Percentiles rank a stretch among this genome's conserved stretches.
These are phyloP conservation scores for Neogobius melanostomus DNA, from an alignment of 2,113 vertebrate species.

Conservation along the genomic window DNA sequence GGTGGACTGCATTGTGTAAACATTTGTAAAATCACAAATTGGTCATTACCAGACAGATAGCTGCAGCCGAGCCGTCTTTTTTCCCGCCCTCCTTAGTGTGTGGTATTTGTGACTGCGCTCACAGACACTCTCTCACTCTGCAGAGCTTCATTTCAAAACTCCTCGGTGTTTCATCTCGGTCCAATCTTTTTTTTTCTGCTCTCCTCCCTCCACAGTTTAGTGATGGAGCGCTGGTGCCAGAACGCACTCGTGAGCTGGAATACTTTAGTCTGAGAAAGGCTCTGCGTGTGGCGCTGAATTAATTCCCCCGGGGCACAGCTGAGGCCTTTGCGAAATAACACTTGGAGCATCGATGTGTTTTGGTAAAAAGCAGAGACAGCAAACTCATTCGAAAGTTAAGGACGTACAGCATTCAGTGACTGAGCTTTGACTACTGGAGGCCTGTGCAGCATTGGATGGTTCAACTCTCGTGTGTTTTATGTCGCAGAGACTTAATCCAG, in stretches of 20 bases:
- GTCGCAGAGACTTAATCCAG: too few species aligned
- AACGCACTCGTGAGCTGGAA: constrained; percentile 74
- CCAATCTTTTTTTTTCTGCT: constrained; percentile 44
- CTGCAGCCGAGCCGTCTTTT: background rate
- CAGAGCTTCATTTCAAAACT: constrained; percentile 67
- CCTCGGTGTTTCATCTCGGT: constrained; percentile 65
- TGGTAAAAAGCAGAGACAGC: too few species aligned
- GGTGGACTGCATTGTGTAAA: too few species aligned
- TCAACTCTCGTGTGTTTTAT: too few species aligned
- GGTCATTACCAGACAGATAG: too few species aligned
- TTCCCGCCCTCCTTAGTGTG: constrained; percentile 42
- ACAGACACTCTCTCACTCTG: constrained; percentile 57
- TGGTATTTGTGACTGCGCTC: constrained; percentile 72
- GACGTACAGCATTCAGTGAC: too few species aligned
- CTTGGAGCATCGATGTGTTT: too few species aligned
- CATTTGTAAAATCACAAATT: too few species aligned
- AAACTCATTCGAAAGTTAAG: too few species aligned
- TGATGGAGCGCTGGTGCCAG: constrained; percentile 47
- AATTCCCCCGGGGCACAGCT: constrained; percentile 59
- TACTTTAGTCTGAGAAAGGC: constrained; percentile 69
- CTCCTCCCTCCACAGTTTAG: constrained; percentile 25
- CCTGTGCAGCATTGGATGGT: too few species aligned
- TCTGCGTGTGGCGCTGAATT: constrained; percentile 70
- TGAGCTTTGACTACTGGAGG: too few species aligned
- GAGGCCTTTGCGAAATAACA: constrained; percentile 47